Evolutionary conservation across 2,888 invertebrate genomes (phyloP).

Genomic region (Temnothorax ravouxi): DNA sequence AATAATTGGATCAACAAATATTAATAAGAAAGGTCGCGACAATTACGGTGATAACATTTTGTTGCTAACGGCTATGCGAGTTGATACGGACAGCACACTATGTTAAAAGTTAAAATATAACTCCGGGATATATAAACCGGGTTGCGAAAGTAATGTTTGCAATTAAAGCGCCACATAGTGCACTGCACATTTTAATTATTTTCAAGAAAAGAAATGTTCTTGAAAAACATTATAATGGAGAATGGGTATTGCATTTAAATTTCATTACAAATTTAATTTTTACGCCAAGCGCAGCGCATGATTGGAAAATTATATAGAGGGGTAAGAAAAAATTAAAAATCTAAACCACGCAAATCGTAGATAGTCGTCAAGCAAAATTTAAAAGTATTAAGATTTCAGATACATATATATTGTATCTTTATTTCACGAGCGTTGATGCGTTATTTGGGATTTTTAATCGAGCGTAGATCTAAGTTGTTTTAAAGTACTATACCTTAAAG

Average conservation of each 20-base stretch:
- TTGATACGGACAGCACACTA: constrained; percentile 13
- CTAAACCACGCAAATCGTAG: neutral
- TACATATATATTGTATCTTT: neutral
- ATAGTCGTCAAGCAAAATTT: neutral
- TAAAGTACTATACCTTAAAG: neutral
- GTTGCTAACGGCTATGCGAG: constrained; percentile 1
- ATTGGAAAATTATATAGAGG: neutral
- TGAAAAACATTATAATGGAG: neutral
- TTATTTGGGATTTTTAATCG: neutral
- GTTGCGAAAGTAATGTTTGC: constrained; percentile 16
- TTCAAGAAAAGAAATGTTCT: constrained; percentile 30
- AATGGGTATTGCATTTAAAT: constrained; percentile 16
- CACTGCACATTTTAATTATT: constrained; percentile 35
- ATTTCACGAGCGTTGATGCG: neutral
- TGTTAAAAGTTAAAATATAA: constrained; percentile 36
- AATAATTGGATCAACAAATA: constrained; percentile 79
- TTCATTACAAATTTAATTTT: constrained; percentile 33
- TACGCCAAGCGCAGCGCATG: neutral
- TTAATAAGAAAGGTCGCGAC: constrained; percentile 74
- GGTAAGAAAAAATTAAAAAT: neutral
- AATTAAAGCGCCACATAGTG: constrained; percentile 33
- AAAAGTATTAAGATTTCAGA: neutral
- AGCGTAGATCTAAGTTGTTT: neutral
- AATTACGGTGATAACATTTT: constrained; percentile 76
- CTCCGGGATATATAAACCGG: constrained; percentile 25